Conservation (phyloP, 2,888 invertebrate genomes). For the Xylophagus ater region DNA sequence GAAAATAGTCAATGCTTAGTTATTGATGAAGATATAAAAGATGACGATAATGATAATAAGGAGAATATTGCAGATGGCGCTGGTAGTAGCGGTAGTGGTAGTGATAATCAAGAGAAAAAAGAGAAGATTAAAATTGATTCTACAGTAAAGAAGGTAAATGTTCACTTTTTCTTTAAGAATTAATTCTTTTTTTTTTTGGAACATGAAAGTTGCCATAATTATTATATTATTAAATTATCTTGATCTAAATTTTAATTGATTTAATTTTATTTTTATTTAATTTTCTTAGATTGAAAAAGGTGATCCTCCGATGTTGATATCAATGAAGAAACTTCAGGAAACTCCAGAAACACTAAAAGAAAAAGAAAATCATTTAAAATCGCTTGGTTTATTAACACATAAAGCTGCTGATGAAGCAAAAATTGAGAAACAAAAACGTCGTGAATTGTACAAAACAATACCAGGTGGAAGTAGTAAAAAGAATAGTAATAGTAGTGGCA, state of each 20-base stretch:
- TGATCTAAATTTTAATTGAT: too few species aligned
- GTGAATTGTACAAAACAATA: conserved; percentile 28
- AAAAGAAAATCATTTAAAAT: conserved; percentile 63
- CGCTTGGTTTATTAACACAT: conserved; percentile 62
- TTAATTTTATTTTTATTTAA: too few species aligned
- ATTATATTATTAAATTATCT: too few species aligned
- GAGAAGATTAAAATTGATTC: too few species aligned
- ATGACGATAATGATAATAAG: not conserved
- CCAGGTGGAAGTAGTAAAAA: not conserved
- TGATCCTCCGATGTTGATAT: not conserved
- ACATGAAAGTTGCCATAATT: too few species aligned
- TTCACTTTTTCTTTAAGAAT: too few species aligned
- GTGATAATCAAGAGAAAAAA: not conserved
- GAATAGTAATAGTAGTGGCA: conserved; percentile 19
- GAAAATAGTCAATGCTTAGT: too few species aligned
- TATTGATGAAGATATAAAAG: conserved; percentile 3
- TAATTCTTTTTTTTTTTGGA: too few species aligned
- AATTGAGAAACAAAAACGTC: conserved; percentile 46
- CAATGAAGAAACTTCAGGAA: conserved; percentile 12
- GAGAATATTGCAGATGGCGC: not conserved
- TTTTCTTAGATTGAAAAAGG: too few species aligned
- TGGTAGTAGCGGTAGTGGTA: not conserved
- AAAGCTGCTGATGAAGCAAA: conserved; percentile 61
- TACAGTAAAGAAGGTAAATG: too few species aligned
- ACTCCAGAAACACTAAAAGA: conserved; percentile 54